These are phyloP conservation scores for Cyprinodon diabolis DNA, from an alignment of 2,797 vertebrate genomes.

Conservation along the genomic window DNA sequence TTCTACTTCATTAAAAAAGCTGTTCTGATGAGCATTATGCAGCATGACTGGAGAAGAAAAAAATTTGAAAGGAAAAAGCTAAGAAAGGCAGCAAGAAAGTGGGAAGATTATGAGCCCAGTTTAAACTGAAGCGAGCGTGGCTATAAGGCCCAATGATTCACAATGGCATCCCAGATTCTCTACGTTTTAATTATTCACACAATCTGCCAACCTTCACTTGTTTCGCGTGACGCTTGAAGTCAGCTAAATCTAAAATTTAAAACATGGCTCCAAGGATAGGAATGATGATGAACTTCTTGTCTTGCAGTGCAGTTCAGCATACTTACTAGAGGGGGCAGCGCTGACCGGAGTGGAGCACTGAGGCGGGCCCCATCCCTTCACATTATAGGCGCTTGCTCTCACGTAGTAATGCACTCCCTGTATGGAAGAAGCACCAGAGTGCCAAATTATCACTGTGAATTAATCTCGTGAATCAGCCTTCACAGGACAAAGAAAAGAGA, in stretches of 20 bases:
- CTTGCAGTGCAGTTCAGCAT: slow-evolving; percentile 44
- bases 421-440: slow-evolving; percentile 48
- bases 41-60: not conserved
- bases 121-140: slow-evolving; percentile 14
- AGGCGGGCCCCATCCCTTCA: slow-evolving; percentile 80
- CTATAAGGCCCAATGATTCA: slow-evolving; percentile 27
- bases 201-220: slow-evolving; percentile 35
- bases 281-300: slow-evolving; percentile 27
- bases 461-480: slow-evolving; percentile 41
- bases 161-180: slow-evolving; percentile 36
- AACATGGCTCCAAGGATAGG: slow-evolving; percentile 15
- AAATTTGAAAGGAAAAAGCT: slow-evolving; percentile 6
- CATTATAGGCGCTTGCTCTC: slow-evolving; percentile 78
- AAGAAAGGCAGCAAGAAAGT: not conserved
- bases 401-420: slow-evolving; percentile 81
- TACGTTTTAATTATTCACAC: slow-evolving; percentile 49
- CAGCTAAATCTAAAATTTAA: slow-evolving; percentile 38
- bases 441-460: slow-evolving; percentile 52
- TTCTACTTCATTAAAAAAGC: slow-evolving; percentile 11
- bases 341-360: slow-evolving; percentile 74
- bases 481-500: slow-evolving; percentile 28
- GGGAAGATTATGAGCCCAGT: slow-evolving; percentile 22
- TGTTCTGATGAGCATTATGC: not conserved
- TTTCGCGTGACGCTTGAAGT: slow-evolving; percentile 35
- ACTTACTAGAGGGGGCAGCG: slow-evolving; percentile 84